Evolutionary conservation across 2,797 vertebrate genomes (phyloP), one percentile per base, ranked within the genome.

Genomic region (Lepilemur septentrionalis): DNA sequence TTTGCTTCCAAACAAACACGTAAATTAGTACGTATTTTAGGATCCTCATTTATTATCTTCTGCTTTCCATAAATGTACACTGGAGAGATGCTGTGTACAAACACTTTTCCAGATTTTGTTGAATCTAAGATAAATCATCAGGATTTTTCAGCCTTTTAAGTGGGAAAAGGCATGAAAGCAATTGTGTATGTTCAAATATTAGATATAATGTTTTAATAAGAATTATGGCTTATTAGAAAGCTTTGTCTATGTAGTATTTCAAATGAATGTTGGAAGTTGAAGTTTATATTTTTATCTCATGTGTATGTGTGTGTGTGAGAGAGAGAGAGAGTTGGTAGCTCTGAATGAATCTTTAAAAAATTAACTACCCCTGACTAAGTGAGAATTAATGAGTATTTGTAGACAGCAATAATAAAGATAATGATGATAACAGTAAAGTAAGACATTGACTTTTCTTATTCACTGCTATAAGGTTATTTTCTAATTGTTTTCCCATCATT

Each of bases 1-100:
- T 79, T 81, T 32, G 55, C 72, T 94, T 85, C 78, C 69, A 89
- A 73, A 22, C n/a, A 86, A 87, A 81, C 12, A 92, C 61, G 91
- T 92, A 92, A 91, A 59, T 76, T 57, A 78, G 35, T n/a, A 30
- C 8, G 43, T 89, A 83, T 59, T 81, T 67, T 91, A 89, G 17
- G 22, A 86, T 3, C 1, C 4, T 52, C 3, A 17, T 72, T 78
- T 82, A 35, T 76, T 55, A 46, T 67, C 22, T 25, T 65, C 69
- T 84, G 90, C 32, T 55, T 76, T 65, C 23, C 30, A 2, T 46
- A 69, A 55, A 59, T 67, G 28, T 89, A 76, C 15, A 22, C 10
- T 46, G 28, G n/a, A 43, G 15, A 69, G 20, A 17, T 50, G 3
- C 28, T 81, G 46, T 30, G 5, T 63, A 38, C 28, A 61, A 89